phyloP scores from a whole-genome alignment of 2,888 invertebrate species.

The Eupithecia subfuscata region DNA sequence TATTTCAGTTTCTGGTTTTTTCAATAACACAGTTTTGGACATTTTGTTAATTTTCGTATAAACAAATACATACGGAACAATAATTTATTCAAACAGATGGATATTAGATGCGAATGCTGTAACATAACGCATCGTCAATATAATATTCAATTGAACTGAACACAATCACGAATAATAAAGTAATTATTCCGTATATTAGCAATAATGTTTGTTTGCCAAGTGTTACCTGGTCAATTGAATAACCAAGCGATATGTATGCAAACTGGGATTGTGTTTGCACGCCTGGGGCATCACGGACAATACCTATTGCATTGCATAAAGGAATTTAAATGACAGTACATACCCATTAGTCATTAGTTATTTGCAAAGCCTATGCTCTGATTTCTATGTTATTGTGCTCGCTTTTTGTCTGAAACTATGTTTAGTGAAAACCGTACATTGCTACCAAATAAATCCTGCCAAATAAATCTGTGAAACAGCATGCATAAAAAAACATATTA shows the following conservation, averaged over 20 bases:
- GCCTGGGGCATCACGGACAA: conserved; percentile 28
- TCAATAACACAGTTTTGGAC: background rate
- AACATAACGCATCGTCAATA: background rate
- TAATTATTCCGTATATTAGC: background rate
- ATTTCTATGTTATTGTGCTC: background rate
- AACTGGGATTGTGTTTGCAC: conserved; percentile 66
- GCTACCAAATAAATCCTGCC: background rate
- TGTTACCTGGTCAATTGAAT: conserved; percentile 61
- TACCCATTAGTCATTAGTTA: conserved; percentile 17
- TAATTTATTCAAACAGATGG: background rate
- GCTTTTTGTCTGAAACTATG: background rate
- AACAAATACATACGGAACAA: background rate
- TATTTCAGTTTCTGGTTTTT: background rate
- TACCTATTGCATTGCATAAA: conserved; percentile 14
- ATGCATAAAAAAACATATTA: too few species aligned
- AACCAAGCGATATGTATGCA: conserved; percentile 68
- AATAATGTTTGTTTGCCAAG: conserved; percentile 8
- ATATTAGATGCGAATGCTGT: background rate
- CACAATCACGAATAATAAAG: conserved; percentile 11
- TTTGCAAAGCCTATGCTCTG: background rate
- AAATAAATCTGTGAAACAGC: background rate
- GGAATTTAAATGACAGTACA: conserved; percentile 14
- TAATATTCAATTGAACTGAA: background rate
- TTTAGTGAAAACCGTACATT: too few species aligned
- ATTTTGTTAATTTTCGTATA: background rate